A percentile compares a stretch with the other conserved stretches of the same genome.
Evolutionary conservation across 2,888 invertebrate genomes (phyloP).

Genomic region (Polydrusus pterygomalis): DNA sequence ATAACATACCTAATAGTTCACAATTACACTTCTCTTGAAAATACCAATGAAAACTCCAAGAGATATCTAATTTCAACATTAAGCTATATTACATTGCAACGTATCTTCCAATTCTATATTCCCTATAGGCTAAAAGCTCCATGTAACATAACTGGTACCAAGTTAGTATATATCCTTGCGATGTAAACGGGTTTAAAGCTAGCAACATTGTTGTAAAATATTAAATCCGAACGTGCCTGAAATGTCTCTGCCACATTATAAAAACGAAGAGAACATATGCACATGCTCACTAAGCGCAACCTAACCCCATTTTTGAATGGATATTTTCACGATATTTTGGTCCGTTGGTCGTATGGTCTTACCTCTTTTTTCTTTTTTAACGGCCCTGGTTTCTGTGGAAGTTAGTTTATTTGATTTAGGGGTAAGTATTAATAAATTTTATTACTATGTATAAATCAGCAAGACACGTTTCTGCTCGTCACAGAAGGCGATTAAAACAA

Average conservation of each 20-base stretch:
- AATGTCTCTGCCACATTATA: background rate
- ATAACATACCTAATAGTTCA: background rate
- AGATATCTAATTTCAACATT: background rate
- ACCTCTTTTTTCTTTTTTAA: too few relatives aligned
- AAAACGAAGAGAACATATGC: background rate
- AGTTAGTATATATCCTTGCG: background rate
- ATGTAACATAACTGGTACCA: background rate
- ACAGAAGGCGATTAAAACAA: background rate
- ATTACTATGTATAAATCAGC: background rate
- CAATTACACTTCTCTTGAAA: background rate
- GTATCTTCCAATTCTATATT: background rate
- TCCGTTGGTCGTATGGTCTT: too few relatives aligned
- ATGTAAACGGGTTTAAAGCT: background rate
- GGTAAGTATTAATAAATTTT: conserved; percentile 6
- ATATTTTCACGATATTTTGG: too few relatives aligned
- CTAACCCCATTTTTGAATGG: background rate
- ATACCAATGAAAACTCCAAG: background rate
- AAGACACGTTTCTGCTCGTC: background rate
- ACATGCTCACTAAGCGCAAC: too few relatives aligned
- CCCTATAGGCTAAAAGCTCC: background rate
- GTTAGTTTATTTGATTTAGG: background rate
- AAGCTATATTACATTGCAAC: background rate
- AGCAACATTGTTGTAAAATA: background rate
- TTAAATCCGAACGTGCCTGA: background rate
- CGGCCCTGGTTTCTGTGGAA: background rate